phyloP scores from a whole-genome alignment of 2,113 vertebrate genomes.

The Pao palembangensis region DNA sequence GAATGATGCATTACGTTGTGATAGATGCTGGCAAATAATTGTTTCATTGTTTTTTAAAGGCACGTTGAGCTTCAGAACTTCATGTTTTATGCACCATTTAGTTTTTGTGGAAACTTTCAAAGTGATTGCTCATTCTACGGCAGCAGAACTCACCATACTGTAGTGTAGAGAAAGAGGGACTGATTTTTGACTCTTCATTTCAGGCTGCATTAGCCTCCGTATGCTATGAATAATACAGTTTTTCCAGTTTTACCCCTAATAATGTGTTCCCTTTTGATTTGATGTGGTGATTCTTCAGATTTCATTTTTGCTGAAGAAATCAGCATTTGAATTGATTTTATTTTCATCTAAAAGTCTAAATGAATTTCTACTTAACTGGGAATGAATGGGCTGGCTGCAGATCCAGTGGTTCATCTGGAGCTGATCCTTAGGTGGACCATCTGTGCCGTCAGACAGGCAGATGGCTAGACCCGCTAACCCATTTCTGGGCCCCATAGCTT shows the following conservation, averaged over 20 bases:
- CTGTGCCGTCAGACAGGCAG: conserved; percentile 40
- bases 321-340: not conserved
- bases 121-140: not conserved
- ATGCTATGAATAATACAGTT: no score
- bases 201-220: no score
- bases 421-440: conserved; percentile 47
- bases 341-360: not conserved
- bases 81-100: conserved; percentile 6
- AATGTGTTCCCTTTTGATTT: no score
- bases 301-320: not conserved
- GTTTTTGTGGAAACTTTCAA: not conserved
- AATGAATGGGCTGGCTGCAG: conserved; percentile 16
- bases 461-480: conserved; percentile 41
- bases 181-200: no score
- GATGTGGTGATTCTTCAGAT: not conserved
- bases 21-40: not conserved
- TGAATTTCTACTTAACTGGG: conserved; percentile 9
- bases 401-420: conserved; percentile 21
- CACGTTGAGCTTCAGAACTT: not conserved
- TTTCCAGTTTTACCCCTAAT: no score
- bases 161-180: no score
- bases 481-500: conserved; percentile 31
- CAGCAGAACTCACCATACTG: not conserved
- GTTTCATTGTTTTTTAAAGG: conserved; percentile 6
- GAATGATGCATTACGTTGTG: conserved; percentile 8